Conservation (phyloP, 2,888 invertebrate species). For the Tenodera sinensis region DNA sequence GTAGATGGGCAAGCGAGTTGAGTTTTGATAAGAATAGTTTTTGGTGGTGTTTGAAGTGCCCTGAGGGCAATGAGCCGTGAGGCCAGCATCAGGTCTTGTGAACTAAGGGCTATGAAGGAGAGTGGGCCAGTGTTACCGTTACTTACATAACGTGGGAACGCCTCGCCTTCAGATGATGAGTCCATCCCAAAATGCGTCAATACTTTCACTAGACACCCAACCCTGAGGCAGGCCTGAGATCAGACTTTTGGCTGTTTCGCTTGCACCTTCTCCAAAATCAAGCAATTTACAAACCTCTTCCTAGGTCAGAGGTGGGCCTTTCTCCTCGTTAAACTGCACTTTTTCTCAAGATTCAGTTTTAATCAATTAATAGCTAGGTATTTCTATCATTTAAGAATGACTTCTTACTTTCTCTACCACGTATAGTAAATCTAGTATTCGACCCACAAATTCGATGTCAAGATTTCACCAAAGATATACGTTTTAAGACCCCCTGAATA, state of each 20-base stretch:
- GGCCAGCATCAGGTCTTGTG: neutral
- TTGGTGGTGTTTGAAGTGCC: neutral
- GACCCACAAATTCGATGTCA: too few relatives aligned
- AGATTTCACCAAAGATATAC: too few relatives aligned
- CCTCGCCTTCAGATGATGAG: neutral
- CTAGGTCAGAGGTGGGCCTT: neutral
- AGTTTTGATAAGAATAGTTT: too few relatives aligned
- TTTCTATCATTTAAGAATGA: too few relatives aligned
- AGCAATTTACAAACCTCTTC: neutral
- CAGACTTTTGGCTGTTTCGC: neutral
- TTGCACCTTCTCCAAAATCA: neutral
- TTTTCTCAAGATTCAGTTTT: too few relatives aligned
- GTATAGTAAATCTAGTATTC: too few relatives aligned
- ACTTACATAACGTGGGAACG: neutral
- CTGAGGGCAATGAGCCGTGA: neutral
- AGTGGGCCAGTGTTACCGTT: too few relatives aligned
- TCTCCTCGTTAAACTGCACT: too few relatives aligned
- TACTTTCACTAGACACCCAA: neutral
- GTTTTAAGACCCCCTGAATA: too few relatives aligned
- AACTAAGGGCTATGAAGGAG: neutral
- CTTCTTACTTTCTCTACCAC: too few relatives aligned
- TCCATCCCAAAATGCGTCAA: neutral
- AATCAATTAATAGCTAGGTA: too few relatives aligned
- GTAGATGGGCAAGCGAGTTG: too few relatives aligned
- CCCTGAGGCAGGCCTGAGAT: neutral